Evolutionary conservation across 2,113 vertebrate genomes (phyloP).

Genomic region (Promerops cafer): DNA sequence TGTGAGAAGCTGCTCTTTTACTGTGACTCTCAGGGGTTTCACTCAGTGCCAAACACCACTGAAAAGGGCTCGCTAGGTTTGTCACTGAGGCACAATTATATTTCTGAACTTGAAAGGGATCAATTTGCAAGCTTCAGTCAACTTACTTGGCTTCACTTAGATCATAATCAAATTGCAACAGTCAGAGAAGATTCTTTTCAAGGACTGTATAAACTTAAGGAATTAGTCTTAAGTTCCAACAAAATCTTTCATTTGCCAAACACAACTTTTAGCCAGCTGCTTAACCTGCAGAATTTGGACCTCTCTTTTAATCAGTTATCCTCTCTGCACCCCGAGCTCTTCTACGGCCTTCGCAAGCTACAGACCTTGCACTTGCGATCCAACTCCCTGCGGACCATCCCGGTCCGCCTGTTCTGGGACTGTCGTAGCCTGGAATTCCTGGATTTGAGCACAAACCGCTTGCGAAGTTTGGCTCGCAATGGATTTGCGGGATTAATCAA

Average conservation of each 20-base stretch:
- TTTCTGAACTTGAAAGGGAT: constrained; percentile 93
- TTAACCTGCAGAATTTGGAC: constrained; percentile 98
- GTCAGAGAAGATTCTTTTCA: constrained; percentile 97
- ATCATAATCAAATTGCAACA: constrained; percentile 97
- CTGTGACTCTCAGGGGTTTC: constrained; percentile 98
- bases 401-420: constrained; percentile 96
- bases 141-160: constrained; percentile 98
- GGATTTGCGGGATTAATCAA: constrained; percentile 98
- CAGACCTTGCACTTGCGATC: constrained; percentile 96
- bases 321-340: constrained; percentile 93
- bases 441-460: constrained; percentile 95
- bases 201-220: constrained; percentile 98
- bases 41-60: constrained; percentile 94
- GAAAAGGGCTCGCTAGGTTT: constrained; percentile 96
- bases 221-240: constrained; percentile 98
- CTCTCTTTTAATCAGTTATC: constrained; percentile 98
- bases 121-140: constrained; percentile 97
- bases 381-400: constrained; percentile 96
- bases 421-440: constrained; percentile 98
- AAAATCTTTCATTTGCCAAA: constrained; percentile 98
- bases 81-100: constrained; percentile 97
- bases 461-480: constrained; percentile 94
- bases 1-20: constrained; percentile 99
- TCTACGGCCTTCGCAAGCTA: constrained; percentile 95
- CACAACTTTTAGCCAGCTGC: constrained; percentile 99